These are phyloP conservation scores for Pseudomugil gertrudae DNA, from an alignment of 2,797 vertebrate species.

Conservation along the genomic window DNA sequence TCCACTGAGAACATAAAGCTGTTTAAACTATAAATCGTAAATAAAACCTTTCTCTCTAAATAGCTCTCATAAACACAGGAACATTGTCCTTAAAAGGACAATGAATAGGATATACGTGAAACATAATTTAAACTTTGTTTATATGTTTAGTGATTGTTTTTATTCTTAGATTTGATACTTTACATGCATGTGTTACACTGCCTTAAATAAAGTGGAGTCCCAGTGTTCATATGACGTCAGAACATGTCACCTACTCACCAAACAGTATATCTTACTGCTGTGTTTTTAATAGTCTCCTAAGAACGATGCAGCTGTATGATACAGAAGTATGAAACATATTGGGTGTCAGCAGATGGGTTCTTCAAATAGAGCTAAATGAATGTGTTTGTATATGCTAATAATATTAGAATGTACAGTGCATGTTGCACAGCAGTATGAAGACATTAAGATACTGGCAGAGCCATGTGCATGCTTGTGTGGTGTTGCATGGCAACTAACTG, in stretches of 20 bases:
- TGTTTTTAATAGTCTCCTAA: constrained; percentile 1
- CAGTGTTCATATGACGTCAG: background rate
- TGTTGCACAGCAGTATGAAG: constrained; percentile 32
- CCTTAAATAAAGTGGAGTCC: background rate
- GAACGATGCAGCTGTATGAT: background rate
- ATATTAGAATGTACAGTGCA: constrained; percentile 13
- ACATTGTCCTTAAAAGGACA: background rate
- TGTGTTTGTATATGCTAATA: background rate
- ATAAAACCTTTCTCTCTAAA: background rate
- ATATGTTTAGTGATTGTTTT: background rate
- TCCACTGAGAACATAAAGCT: background rate
- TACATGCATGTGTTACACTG: background rate
- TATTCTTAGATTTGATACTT: background rate
- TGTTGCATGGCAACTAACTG: constrained; percentile 44
- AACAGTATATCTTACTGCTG: background rate
- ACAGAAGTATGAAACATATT: background rate
- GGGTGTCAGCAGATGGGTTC: background rate
- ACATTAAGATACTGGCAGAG: constrained; percentile 12
- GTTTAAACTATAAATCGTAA: background rate
- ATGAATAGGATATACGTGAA: background rate
- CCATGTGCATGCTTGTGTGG: constrained; percentile 25
- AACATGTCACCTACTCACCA: background rate
- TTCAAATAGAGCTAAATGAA: background rate
- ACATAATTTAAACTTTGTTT: background rate
- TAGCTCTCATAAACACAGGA: background rate